Conservation (phyloP, 2,888 invertebrate species). For the Tinea pellionella region DNA sequence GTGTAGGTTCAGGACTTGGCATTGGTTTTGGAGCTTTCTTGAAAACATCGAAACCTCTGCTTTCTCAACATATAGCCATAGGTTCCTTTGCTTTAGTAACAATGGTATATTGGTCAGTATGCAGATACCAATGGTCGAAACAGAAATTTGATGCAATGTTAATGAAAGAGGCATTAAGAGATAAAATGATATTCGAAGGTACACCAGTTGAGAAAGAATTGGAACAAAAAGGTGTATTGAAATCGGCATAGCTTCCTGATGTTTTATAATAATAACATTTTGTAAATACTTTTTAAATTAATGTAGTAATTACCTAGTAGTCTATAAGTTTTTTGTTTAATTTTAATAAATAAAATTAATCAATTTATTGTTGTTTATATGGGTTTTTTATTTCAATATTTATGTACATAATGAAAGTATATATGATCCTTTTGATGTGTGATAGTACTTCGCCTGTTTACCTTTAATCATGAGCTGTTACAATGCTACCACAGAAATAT, state of each 20-base stretch:
- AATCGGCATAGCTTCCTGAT: slow-evolving; percentile 32
- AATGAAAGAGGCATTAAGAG: slow-evolving; percentile 71
- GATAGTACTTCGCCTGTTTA: no score
- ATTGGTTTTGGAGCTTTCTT: slow-evolving; percentile 77
- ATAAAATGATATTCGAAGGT: slow-evolving; percentile 73
- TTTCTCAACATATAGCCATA: slow-evolving; percentile 75
- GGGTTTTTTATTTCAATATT: no score
- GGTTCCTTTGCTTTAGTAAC: slow-evolving; percentile 74
- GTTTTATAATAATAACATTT: neutral
- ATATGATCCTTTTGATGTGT: no score
- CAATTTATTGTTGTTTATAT: no score
- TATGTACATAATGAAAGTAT: no score
- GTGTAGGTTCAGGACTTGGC: slow-evolving; percentile 76
- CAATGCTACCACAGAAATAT: no score
- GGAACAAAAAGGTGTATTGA: slow-evolving; percentile 48
- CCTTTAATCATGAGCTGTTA: no score
- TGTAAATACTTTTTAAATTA: neutral
- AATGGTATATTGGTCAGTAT: slow-evolving; percentile 75
- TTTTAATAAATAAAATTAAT: no score
- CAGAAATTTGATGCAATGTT: slow-evolving; percentile 74
- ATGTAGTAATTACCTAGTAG: neutral
- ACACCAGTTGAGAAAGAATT: slow-evolving; percentile 63
- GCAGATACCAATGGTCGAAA: slow-evolving; percentile 77
- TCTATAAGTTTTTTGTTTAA: neutral
- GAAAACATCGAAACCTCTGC: slow-evolving; percentile 75